A percentile compares a stretch with the other conserved stretches of the same genome.
Conservation (phyloP, 2,888 invertebrate genomes). For the Tetrapedia diversipes region DNA sequence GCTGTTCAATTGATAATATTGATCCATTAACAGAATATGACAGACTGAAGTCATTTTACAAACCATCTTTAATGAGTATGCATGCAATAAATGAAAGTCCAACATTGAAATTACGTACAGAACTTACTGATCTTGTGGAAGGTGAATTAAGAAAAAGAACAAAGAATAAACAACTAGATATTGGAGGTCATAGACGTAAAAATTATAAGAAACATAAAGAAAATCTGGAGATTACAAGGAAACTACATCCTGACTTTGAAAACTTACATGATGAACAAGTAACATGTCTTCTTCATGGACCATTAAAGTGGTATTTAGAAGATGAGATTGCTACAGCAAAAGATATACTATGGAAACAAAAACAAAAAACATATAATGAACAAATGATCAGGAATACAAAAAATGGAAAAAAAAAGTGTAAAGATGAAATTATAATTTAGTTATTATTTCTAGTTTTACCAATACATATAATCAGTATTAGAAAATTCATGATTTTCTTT, state of each 20-base stretch:
- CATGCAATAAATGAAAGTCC: conserved; percentile 62
- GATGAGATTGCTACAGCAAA: conserved; percentile 63
- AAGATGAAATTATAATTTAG: conserved; percentile 2
- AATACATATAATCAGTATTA: background rate
- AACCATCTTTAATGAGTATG: conserved; percentile 46
- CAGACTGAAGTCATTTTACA: conserved; percentile 41
- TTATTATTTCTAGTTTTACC: background rate
- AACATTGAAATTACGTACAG: conserved; percentile 55
- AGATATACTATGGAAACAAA: conserved; percentile 51
- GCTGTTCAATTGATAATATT: conserved; percentile 59
- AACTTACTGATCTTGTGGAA: conserved; percentile 18
- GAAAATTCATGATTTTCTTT: conserved; percentile 9
- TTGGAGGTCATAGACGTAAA: conserved; percentile 14
- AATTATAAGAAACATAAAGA: conserved; percentile 2
- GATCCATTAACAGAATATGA: conserved; percentile 60
- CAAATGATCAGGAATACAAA: conserved; percentile 33
- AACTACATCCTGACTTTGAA: background rate
- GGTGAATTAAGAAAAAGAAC: background rate
- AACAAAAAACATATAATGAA: conserved; percentile 30
- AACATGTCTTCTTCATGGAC: background rate
- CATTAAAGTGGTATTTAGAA: conserved; percentile 58
- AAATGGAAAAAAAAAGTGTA: conserved; percentile 59
- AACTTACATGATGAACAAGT: background rate
- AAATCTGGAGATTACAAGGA: background rate
- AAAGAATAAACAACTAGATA: conserved; percentile 1